Conservation (phyloP, 2,113 vertebrate species). For the Charadrius vociferus region DNA sequence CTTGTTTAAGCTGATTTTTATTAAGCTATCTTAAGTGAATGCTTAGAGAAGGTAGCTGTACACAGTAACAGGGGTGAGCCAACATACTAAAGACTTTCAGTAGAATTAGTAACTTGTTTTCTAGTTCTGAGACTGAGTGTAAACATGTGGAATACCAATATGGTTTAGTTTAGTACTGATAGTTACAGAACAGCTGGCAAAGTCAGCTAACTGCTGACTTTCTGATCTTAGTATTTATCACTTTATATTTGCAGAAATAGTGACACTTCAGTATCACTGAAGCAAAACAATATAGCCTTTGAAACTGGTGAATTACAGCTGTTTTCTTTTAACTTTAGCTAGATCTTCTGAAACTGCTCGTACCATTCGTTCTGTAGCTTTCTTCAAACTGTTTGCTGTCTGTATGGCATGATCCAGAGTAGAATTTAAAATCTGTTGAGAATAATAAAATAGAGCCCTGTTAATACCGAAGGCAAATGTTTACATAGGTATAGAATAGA, state of each 20-base stretch:
- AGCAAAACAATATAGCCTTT: neutral
- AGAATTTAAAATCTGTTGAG: constrained; percentile 77
- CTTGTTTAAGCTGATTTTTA: neutral
- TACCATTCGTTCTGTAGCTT: constrained; percentile 87
- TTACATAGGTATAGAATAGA: neutral
- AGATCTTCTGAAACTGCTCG: constrained; percentile 83
- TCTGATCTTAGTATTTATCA: neutral
- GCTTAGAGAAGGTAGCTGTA: neutral
- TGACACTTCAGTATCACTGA: neutral
- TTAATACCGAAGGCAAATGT: neutral
- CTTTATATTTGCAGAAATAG: neutral
- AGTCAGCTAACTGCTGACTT: neutral
- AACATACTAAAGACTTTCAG: neutral
- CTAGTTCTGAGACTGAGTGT: neutral
- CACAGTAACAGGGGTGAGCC: neutral
- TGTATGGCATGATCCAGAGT: constrained; percentile 86
- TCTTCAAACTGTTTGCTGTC: constrained; percentile 85
- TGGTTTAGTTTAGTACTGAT: neutral
- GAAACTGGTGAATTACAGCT: neutral
- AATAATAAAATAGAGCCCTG: neutral
- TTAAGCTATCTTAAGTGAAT: neutral
- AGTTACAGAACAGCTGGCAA: neutral
- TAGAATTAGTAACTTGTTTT: neutral
- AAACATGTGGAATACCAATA: neutral
- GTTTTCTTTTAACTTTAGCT: constrained; percentile 68